phyloP scores from a whole-genome alignment of 2,797 vertebrate species.

The Cyclopterus lumpus region DNA sequence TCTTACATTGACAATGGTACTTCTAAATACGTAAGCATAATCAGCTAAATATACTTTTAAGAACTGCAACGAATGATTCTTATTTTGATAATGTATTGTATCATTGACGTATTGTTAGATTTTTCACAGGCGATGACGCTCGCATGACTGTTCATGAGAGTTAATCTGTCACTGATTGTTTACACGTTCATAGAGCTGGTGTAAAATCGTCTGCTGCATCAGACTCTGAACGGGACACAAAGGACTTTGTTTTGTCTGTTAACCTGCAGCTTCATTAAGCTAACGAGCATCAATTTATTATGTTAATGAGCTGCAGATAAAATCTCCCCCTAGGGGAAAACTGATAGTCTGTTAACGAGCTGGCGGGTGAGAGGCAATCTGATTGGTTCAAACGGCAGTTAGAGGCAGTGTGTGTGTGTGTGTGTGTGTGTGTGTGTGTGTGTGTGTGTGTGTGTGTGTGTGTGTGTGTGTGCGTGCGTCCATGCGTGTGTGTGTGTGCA shows the following conservation, averaged over 20 bases:
- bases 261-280: conserved; percentile 63
- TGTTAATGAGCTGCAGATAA: conserved; percentile 55
- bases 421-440: conserved; percentile 5
- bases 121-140: background rate
- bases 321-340: conserved; percentile 59
- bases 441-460: conserved; percentile 12
- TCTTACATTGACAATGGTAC: background rate
- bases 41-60: background rate
- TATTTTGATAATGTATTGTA: background rate
- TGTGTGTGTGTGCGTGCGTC: conserved; percentile 17
- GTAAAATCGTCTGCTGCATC: conserved; percentile 4
- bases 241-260: conserved; percentile 47
- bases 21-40: background rate
- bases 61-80: background rate
- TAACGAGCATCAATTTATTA: conserved; percentile 67
- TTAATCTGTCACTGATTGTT: background rate
- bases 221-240: conserved; percentile 22
- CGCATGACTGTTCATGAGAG: background rate
- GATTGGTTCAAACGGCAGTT: conserved; percentile 43
- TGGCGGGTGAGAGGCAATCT: background rate
- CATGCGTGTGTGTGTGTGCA: conserved; percentile 1
- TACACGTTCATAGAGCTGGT: background rate
- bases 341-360: conserved; percentile 59
- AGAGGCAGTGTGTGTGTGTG: conserved; percentile 5
- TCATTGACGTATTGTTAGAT: background rate